A percentile compares a stretch with the other conserved stretches of the same genome.
Conservation (phyloP, 2,113 vertebrate genomes). For the Cheilinus undulatus region DNA sequence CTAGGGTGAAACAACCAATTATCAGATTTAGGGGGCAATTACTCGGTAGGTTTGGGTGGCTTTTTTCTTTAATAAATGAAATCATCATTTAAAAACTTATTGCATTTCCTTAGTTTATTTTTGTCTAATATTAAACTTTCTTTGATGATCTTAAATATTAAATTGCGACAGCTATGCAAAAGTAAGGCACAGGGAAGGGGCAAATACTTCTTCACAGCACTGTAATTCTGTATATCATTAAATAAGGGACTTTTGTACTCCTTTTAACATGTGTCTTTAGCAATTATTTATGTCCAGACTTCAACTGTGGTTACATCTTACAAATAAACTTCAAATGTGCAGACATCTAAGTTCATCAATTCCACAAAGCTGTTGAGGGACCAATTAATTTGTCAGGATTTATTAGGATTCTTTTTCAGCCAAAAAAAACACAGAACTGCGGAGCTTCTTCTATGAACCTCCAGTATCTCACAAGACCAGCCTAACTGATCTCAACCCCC, state of each 20-base stretch:
- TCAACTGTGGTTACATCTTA: conserved; percentile 1
- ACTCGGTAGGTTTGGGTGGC: too few species aligned
- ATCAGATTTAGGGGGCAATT: too few species aligned
- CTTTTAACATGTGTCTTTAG: not conserved
- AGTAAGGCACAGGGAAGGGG: too few species aligned
- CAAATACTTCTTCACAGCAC: too few species aligned
- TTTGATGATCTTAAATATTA: too few species aligned
- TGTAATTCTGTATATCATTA: not conserved
- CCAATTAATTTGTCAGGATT: conserved; percentile 8
- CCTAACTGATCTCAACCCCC: not conserved
- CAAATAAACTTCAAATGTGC: conserved; percentile 3
- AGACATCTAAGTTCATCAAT: not conserved
- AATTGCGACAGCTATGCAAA: too few species aligned
- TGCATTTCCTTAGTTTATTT: too few species aligned
- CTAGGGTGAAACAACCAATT: too few species aligned
- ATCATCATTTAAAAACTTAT: too few species aligned
- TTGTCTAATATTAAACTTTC: too few species aligned
- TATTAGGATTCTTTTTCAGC: not conserved
- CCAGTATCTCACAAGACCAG: conserved; percentile 8
- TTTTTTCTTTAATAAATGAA: too few species aligned
- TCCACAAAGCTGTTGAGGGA: not conserved
- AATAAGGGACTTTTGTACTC: not conserved
- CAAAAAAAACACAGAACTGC: not conserved
- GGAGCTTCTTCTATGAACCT: not conserved
- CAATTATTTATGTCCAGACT: not conserved